These are phyloP conservation scores for Rhabdomys dilectus DNA, from an alignment of 2,113 vertebrate genomes.

Conservation along the genomic window DNA sequence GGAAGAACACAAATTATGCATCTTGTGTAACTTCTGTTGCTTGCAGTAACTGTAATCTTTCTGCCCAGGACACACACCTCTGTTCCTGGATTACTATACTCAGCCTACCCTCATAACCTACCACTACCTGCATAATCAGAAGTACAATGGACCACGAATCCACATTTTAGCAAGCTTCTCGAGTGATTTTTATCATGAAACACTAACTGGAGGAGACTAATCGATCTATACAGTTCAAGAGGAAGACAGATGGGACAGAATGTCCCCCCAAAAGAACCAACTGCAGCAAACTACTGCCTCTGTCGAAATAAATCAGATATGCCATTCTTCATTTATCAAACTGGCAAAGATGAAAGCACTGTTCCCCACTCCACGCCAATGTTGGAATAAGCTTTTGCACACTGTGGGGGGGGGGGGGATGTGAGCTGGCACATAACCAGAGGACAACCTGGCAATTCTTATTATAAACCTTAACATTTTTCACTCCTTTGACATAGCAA, in stretches of 20 bases:
- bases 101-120: not conserved
- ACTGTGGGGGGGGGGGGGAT: not conserved
- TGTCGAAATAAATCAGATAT: constrained; percentile 45
- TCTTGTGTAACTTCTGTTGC: not conserved
- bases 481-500: constrained; percentile 61
- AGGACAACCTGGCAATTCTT: constrained; percentile 57
- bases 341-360: constrained; percentile 61
- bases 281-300: not conserved
- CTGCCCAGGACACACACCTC: not conserved
- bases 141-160: not conserved
- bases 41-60: not conserved
- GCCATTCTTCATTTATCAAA: constrained; percentile 64
- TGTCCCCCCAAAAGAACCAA: constrained; percentile 5
- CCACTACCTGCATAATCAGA: not conserved
- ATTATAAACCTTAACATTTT: constrained; percentile 53
- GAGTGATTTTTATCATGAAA: constrained; percentile 33
- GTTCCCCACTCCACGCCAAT: not conserved
- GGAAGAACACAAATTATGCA: not conserved
- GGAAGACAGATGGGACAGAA: constrained; percentile 47
- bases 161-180: constrained; percentile 16
- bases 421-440: constrained; percentile 13
- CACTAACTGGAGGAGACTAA: not conserved
- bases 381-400: constrained; percentile 36
- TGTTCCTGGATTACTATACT: not conserved
- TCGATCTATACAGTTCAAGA: constrained; percentile 23